Evolutionary conservation across 2,113 vertebrate genomes (phyloP), one percentile per base, ranked within the genome.

Genomic region (Nerophis ophidion): DNA sequence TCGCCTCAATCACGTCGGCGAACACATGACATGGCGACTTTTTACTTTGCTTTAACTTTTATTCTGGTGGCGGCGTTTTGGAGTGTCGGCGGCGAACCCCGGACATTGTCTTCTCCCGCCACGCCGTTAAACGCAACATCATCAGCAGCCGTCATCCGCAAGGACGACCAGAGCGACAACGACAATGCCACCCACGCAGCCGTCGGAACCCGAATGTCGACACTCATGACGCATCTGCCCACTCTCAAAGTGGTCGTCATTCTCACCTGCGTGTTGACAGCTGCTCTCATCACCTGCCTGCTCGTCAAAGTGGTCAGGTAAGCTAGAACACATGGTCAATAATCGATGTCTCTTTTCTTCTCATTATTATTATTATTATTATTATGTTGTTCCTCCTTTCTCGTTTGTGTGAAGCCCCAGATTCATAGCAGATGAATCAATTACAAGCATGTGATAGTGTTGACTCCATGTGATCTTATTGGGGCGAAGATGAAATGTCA

Each of bases 291-390:
- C 86, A 90, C 82, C 57, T 93, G 92, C 77, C 85, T 98, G 71
- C 86, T 96, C 80, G 72, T 93, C 76, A 94, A 91, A 80, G 88
- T 95, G 73, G 74, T 91, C 92, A 95, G 95, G 95, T 97, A 90
- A n/a, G 58, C 1, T 10, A 55, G 52, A 17, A 8, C 49, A 51
- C 6, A 17, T 8, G 8, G 48, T 10, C 15, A 49, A n/a, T 49
- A 2, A 49, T 17, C 16, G 7, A 48, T 5, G 14, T 48, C 47
- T 48, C 47, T 49, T 49, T 26, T 26, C 26, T 26, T 26, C 26
- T 26, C 26, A n/a, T 49, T 8, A 8, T 49, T 16, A 49, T 49
- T 16, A 49, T 42, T 49, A n/a, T 49, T 8, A 8, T 49, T 17
- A 49, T 49, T 16, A 49, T 44, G 8, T 8, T 44, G 40, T 11